These are phyloP conservation scores for Sciurus niger DNA, from an alignment of 2,113 vertebrate genomes.

Conservation along the genomic window DNA sequence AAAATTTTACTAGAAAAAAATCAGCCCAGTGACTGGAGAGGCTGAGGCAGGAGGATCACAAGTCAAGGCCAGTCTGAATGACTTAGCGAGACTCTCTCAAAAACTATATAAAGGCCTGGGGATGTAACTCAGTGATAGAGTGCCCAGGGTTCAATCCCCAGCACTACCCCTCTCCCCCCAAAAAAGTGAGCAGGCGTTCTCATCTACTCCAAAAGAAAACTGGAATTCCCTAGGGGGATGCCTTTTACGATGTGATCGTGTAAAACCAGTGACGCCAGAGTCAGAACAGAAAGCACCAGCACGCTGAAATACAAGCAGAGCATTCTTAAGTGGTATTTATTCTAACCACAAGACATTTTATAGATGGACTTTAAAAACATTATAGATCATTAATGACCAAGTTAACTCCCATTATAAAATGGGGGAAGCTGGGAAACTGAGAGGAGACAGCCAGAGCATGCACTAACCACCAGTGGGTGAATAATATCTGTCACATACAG, in stretches of 20 bases:
- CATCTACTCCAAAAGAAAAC: neutral
- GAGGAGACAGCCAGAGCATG: neutral
- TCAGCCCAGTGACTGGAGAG: neutral
- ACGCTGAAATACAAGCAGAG: neutral
- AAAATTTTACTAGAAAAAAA: conserved; percentile 11
- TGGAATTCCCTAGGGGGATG: neutral
- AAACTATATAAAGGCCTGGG: neutral
- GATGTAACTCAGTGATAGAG: neutral
- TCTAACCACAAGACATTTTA: neutral
- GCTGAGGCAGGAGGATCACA: neutral
- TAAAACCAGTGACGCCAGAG: neutral
- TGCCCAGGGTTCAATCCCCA: neutral
- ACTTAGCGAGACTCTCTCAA: neutral
- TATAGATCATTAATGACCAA: neutral
- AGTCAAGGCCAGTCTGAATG: neutral
- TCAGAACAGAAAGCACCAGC: neutral
- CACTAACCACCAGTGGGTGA: no score
- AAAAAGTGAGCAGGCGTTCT: neutral
- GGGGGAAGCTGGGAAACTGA: neutral
- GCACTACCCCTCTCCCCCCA: no score
- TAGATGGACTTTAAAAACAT: neutral
- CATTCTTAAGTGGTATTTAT: neutral
- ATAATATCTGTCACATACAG: neutral
- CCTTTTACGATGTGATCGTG: neutral
- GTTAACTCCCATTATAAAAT: neutral